Evolutionary conservation across 2,888 invertebrate genomes (phyloP).

Genomic region (Lepidonotus clava): DNA sequence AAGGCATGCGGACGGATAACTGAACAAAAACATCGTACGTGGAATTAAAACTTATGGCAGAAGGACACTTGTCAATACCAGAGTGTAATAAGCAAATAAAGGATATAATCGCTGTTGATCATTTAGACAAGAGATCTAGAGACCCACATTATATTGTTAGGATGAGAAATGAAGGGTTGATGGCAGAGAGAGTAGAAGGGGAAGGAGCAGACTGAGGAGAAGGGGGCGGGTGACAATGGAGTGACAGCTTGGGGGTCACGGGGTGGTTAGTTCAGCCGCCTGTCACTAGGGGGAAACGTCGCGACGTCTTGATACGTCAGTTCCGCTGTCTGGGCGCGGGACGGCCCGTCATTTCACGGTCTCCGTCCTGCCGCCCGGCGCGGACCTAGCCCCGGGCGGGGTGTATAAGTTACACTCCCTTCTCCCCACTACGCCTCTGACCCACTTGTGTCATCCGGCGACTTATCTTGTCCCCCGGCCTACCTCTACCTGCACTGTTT

Average conservation of each 20-base stretch:
- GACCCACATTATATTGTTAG: no score
- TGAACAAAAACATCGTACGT: no score
- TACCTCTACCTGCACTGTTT: not conserved
- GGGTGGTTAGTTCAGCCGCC: constrained; percentile 18
- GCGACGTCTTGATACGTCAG: constrained; percentile 51
- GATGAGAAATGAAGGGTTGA: no score
- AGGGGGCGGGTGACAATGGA: constrained; percentile 2
- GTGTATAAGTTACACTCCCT: not conserved
- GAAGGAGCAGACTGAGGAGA: not conserved
- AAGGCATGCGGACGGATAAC: no score
- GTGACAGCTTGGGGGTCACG: constrained; percentile 50
- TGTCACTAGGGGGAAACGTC: constrained; percentile 44
- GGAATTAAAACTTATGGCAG: no score
- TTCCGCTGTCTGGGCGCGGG: constrained; percentile 45
- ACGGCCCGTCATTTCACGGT: constrained; percentile 38
- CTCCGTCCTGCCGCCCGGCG: not conserved
- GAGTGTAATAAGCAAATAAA: no score
- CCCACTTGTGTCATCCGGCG: constrained; percentile 29
- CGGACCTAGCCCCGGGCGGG: not conserved
- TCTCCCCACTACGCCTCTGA: not conserved
- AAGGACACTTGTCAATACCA: no score
- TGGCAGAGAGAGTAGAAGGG: not conserved
- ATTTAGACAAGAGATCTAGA: no score
- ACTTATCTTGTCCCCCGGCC: not conserved
- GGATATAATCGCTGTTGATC: no score